Evolutionary conservation across 2,797 vertebrate species (phyloP).

Genomic region (Hippocampus kuda): DNA sequence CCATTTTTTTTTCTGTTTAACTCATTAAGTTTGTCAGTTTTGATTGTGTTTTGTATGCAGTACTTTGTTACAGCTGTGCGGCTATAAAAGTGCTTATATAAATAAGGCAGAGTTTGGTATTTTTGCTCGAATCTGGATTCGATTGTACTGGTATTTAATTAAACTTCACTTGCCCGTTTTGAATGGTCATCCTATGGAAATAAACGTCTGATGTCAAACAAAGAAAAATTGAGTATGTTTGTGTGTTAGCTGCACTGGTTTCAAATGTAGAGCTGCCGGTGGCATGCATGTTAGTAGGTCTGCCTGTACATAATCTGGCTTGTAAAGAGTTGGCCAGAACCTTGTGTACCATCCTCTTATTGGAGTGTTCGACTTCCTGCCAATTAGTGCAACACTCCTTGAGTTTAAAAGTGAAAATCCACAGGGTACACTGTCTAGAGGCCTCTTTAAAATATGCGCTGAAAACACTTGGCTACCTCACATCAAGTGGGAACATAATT

Average conservation of each 20-base stretch:
- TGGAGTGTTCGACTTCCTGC: constrained; percentile 62
- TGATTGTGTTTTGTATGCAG: too few relatives aligned
- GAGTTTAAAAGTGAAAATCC: constrained; percentile 66
- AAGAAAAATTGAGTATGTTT: constrained; percentile 6
- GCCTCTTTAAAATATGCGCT: constrained; percentile 65
- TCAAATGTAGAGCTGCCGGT: constrained; percentile 3
- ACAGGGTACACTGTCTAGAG: constrained; percentile 59
- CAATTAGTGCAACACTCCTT: constrained; percentile 67
- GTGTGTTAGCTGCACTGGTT: constrained; percentile 1
- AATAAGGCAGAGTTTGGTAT: not conserved
- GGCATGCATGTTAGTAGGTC: constrained; percentile 13
- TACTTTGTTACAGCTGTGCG: too few relatives aligned
- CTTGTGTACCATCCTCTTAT: constrained; percentile 54
- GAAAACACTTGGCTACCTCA: constrained; percentile 54
- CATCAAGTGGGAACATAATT: constrained; percentile 65
- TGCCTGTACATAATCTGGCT: constrained; percentile 7
- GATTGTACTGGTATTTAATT: not conserved
- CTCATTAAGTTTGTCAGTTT: too few relatives aligned
- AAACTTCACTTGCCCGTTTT: not conserved
- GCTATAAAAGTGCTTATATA: too few relatives aligned
- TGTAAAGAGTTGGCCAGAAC: constrained; percentile 58
- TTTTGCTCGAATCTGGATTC: not conserved
- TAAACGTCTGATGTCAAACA: not conserved
- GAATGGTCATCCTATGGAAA: not conserved
- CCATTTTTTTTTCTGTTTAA: not conserved